Base-by-base conservation (phyloP, 2,113 vertebrate genomes). In the Rhinichthys klamathensis region DNA sequence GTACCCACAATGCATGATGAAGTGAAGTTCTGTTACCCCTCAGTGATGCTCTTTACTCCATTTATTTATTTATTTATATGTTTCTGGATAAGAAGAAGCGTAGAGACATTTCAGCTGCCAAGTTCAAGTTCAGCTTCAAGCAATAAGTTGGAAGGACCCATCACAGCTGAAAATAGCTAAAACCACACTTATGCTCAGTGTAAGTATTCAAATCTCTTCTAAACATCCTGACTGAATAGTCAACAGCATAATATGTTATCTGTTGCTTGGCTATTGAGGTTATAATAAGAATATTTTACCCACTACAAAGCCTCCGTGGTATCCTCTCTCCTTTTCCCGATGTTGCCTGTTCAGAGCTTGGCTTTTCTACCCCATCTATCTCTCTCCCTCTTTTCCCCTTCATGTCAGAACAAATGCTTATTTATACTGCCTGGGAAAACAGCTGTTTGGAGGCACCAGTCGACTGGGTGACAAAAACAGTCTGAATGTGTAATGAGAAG, bases 401-500 rank as follows among this genome's bases (percentile, higher is more conserved):
- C 74, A 82, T 86, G 82, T 92, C 85, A 82, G 86, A 87, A 91
- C 83, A 54, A 82, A 88, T 87, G 85, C 84, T 92, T 91, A 92
- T 92, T 93, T 89, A 93, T 88, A 92, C 91, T 92, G 92, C 89
- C 89, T 87, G 86, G 87, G 90, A 91, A 92, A 93, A 92, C 92
- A 94, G 93, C 91, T 94, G 93, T 92, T 92, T 91, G 84, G 87
- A 91, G 83, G 85, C 89, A 75, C 54, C 87, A 86, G 91, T 92
- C 89, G 73, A 65, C 67, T 58, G 69, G 84, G 86, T 87, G 89
- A 90, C 88, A 87, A 87, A 82, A 92, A 92, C 92, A 90, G 90
- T 90, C 82, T 91, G 92, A 92, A 92, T 92, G 78, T 90, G 91
- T 93, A 93, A 93, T 92, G 92, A 91, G 88, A 91, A 88, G 32